Percentiles rank a stretch among this genome's conserved stretches.
Evolutionary conservation across 1,140 invertebrate genomes (phyloP).

Genomic region (Zaprionus ornatus): DNA sequence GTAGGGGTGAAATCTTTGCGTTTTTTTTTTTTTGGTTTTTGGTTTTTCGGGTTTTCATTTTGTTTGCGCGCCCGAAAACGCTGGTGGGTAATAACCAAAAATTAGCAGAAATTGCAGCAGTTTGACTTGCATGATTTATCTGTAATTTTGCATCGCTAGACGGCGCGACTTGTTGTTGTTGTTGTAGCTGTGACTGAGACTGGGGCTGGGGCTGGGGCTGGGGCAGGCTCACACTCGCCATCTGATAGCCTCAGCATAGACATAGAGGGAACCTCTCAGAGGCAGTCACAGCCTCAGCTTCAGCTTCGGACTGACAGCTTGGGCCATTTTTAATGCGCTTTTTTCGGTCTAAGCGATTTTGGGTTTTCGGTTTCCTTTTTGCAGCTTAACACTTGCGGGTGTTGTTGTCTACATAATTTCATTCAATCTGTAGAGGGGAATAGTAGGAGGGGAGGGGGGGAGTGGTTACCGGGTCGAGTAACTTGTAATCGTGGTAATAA

Average conservation of each 20-base stretch:
- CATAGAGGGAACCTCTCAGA: conserved; percentile 5
- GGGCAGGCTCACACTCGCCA: conserved; percentile 58
- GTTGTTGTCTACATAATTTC: conserved; percentile 78
- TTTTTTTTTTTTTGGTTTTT: conserved; percentile 36
- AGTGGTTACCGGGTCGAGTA: conserved; percentile 2
- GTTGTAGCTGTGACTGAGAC: neutral
- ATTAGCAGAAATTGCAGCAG: conserved; percentile 82
- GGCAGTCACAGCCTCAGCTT: neutral
- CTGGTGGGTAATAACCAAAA: conserved; percentile 81
- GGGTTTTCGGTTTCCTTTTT: conserved; percentile 59
- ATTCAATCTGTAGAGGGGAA: neutral
- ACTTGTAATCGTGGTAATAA: conserved; percentile 80
- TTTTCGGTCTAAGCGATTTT: conserved; percentile 52
- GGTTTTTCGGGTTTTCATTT: conserved; percentile 7
- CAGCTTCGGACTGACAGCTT: conserved; percentile 59
- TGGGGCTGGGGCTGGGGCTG: neutral
- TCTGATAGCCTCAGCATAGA: conserved; percentile 66
- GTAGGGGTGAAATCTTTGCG: conserved; percentile 77
- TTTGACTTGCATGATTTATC: conserved; percentile 83
- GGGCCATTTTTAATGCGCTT: conserved; percentile 75
- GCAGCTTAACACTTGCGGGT: conserved; percentile 82
- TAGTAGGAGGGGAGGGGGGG: neutral
- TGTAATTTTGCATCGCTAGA: conserved; percentile 78
- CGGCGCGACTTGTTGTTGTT: conserved; percentile 37
- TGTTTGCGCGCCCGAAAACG: conserved; percentile 47